Base-by-base conservation (phyloP, 2,113 vertebrate genomes). In the Bucco capensis region DNA sequence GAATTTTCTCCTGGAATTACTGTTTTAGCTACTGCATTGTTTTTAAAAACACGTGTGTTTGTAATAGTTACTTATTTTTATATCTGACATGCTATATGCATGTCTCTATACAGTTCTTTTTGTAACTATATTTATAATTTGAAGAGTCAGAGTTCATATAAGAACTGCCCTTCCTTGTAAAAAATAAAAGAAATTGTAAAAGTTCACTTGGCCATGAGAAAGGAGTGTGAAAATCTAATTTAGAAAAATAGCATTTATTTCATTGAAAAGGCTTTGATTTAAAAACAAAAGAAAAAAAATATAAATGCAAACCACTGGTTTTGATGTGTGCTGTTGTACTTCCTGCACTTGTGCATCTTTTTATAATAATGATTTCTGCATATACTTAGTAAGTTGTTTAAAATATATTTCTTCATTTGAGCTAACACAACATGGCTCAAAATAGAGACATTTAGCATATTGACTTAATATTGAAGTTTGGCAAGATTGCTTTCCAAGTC, bases 381-480 rank as follows among this genome's bases (percentile, higher is more conserved):
- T 77, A 40, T 65, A 51, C n/a, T 82, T 90, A 96, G 90, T 96
- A 95, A 93, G 35, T 89, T 93, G 82, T 94, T 83, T 83, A 91
- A 89, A 83, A 92, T 94, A 14, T 56, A 73, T 92, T 96, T 91
- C 67, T 84, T 95, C 50, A 44, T 94, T 95, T 94, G 71, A 90
- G 76, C 62, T 83, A 78, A 54, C 72, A 57, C 67, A 95, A 77
- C 49, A 22, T 75, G 35, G 90, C 93, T 96, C 88, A 86, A 88
- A 96, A 95, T 75, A 95, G 91, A 94, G 72, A 66, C 93, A 92
- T 96, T 97, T 95, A 96, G 83, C 95, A 46, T 96, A 93, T 94
- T 96, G 96, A 96, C 65, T 94, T 95, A 83, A 94, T 96, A 96
- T 64, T 96, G 97, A 97, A 95, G 96, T 96, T 93, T 90, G 88